Evolutionary conservation across 2,888 invertebrate species (phyloP).

Genomic region (Alitta virens): DNA sequence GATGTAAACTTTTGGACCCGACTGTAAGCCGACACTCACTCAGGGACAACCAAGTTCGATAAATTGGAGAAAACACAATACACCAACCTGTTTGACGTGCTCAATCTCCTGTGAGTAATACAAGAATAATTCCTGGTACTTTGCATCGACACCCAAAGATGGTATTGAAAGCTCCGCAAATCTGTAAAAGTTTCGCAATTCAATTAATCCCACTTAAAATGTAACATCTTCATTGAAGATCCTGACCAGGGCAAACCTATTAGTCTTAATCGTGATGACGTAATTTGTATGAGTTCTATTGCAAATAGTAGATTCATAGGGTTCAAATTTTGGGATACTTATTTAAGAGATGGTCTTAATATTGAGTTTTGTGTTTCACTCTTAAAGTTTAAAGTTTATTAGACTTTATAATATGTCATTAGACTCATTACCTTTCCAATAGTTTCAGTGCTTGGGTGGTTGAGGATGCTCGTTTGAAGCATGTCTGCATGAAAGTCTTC

Average conservation of each 20-base stretch:
- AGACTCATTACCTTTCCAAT: constrained; percentile 44
- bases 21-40: no score
- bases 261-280: no score
- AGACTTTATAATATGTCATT: neutral
- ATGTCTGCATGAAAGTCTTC: constrained; percentile 45
- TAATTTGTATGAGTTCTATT: no score
- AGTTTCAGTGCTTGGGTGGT: constrained; percentile 57
- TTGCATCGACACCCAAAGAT: constrained; percentile 72
- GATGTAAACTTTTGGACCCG: no score
- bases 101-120: constrained; percentile 48
- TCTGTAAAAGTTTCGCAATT: no score
- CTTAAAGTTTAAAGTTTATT: neutral
- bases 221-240: no score
- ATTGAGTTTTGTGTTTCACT: no score
- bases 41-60: no score
- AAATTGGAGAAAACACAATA: neutral
- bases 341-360: neutral
- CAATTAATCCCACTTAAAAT: no score
- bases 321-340: neutral
- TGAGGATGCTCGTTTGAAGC: constrained; percentile 44
- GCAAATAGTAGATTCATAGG: no score
- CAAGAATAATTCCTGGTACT: constrained; percentile 51
- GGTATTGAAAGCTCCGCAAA: constrained; percentile 74
- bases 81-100: constrained; percentile 52
- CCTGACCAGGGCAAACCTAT: no score